Conservation (phyloP, 2,113 vertebrate species). For the Gymnarchus niloticus region DNA sequence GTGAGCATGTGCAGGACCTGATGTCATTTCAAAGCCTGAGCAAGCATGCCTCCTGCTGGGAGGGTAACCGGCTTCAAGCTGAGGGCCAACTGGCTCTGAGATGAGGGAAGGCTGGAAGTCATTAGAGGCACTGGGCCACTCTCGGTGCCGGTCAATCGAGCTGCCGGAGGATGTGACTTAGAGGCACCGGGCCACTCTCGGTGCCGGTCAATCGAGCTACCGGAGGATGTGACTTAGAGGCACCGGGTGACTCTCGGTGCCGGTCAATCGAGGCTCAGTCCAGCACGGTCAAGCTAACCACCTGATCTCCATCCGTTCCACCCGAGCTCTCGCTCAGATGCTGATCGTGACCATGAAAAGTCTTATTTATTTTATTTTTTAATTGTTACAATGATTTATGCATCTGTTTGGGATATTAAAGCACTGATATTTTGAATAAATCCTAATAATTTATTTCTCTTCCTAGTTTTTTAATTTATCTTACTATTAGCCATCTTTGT, state of each 20-base stretch:
- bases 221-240: neutral
- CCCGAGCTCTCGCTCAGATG: neutral
- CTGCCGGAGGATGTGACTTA: neutral
- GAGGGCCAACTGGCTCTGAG: neutral
- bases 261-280: neutral
- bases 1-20: neutral
- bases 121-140: neutral
- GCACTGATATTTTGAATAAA: constrained; percentile 5
- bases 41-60: neutral
- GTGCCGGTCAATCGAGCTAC: neutral
- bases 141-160: neutral
- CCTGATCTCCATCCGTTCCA: neutral
- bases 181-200: neutral
- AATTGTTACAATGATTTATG: neutral
- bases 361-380: neutral
- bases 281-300: neutral
- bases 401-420: neutral
- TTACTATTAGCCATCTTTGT: neutral
- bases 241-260: neutral
- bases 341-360: neutral
- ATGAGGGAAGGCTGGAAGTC: neutral
- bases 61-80: neutral
- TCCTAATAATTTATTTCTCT: neutral
- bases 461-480: neutral
- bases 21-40: neutral